Conservation (phyloP, 2,888 invertebrate species). For the Eugnorisma glareosa region DNA sequence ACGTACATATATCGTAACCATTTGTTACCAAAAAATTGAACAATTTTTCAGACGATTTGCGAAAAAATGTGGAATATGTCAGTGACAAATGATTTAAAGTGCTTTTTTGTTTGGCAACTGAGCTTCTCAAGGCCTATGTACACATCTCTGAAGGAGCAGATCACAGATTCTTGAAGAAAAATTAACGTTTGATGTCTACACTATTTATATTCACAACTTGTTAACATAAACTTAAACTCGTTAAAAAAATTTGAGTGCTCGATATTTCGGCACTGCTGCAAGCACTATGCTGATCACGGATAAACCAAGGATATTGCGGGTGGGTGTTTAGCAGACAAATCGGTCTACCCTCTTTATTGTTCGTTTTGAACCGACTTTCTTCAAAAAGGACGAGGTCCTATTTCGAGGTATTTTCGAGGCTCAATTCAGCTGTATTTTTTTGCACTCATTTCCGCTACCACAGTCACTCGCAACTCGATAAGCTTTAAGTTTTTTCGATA, state of each 20-base stretch:
- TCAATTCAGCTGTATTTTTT: too few relatives aligned
- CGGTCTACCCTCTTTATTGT: too few relatives aligned
- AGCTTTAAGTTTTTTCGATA: neutral
- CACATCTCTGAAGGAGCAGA: neutral
- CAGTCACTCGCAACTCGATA: too few relatives aligned
- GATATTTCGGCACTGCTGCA: too few relatives aligned
- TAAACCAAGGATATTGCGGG: too few relatives aligned
- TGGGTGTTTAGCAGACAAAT: too few relatives aligned
- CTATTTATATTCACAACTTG: neutral
- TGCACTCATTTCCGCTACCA: too few relatives aligned
- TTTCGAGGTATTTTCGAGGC: too few relatives aligned
- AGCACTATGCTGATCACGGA: too few relatives aligned
- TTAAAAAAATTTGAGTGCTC: too few relatives aligned
- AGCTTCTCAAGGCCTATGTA: neutral
- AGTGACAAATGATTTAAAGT: neutral
- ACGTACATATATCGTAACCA: neutral
- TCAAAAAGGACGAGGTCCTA: too few relatives aligned
- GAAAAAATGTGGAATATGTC: neutral
- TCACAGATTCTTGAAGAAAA: neutral
- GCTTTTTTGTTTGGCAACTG: slow-evolving; percentile 5
- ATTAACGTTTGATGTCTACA: neutral
- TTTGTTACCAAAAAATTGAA: neutral
- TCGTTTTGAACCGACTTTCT: too few relatives aligned
- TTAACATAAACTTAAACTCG: neutral
- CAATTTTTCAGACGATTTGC: neutral